These are phyloP conservation scores for Fopius arisanus DNA, from an alignment of 1,140 invertebrate genomes.

Conservation along the genomic window DNA sequence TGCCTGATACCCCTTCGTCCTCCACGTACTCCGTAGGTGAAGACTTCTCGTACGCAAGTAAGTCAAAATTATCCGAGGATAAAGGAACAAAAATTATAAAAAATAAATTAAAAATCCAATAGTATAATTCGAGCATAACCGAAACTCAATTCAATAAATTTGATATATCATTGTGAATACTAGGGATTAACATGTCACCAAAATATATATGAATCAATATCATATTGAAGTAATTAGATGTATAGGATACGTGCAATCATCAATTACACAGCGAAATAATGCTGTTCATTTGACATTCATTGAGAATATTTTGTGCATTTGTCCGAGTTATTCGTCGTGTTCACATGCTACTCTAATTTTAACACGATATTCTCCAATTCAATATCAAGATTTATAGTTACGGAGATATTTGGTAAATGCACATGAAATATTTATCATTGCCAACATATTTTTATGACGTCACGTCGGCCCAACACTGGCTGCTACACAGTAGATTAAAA, in stretches of 20 bases:
- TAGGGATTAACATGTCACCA: constrained; percentile 1
- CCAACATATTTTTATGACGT: not conserved
- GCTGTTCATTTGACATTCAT: constrained; percentile 37
- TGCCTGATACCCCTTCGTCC: constrained; percentile 59
- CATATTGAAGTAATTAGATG: constrained; percentile 23
- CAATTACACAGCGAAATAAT: constrained; percentile 43
- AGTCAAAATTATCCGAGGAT: constrained; percentile 46
- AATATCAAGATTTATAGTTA: constrained; percentile 1
- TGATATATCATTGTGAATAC: not conserved
- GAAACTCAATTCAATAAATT: not conserved
- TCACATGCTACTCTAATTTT: constrained; percentile 14
- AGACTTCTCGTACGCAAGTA: constrained; percentile 64
- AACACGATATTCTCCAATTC: constrained; percentile 15
- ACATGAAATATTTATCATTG: constrained; percentile 6
- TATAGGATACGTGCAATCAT: constrained; percentile 44
- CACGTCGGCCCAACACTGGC: constrained; percentile 17
- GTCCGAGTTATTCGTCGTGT: not conserved
- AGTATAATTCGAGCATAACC: not conserved
- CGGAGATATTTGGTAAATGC: constrained; percentile 24
- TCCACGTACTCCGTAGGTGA: constrained; percentile 61
- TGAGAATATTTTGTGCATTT: constrained; percentile 21
- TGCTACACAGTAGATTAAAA: constrained; percentile 16
- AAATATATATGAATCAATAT: not conserved
- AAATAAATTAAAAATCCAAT: not conserved
- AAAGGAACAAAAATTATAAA: not conserved